Evolutionary conservation across 2,888 invertebrate species (phyloP), one percentile per base, ranked within the genome.

Genomic region (Rhorus exstirpatorius): DNA sequence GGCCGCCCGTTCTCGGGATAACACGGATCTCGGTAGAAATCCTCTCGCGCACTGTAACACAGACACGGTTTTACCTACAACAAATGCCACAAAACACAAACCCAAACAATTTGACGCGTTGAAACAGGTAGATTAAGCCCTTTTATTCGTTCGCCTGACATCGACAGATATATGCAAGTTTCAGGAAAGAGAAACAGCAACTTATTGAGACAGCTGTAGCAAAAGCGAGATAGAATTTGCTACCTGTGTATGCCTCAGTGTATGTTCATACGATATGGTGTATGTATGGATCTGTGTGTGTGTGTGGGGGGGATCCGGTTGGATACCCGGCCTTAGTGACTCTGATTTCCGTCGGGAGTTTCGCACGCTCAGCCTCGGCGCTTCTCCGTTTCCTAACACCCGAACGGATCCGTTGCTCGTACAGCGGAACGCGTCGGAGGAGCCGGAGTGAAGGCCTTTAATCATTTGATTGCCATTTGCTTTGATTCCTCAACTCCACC

Each of bases 321-420:
- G 85, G 81, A 84, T 86, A 84, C 84, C 85, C 86, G 81, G 79
- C 83, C 24, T 26, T 71, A 74, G 78, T 68, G 83, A 85, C 83
- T 86, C 85, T 88, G 88, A 88, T 87, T 89, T 86, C 88, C 88
- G 86, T 82, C 84, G 88, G 87, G 88, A 89, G 84, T 88, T 86
- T 81, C 84, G 79, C 84, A 79, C 38, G 68, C 41, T 49, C 35
- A 24, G 51, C 21, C 35, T 35, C 19, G 6, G 17, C 8, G 31
- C 26, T 19, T 46, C 46, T 71, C 63, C 38, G 41, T 35, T 67
- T 49, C 41, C 70, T 31, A 44, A 78, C 71, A 78, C 71, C 61
- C 72, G 44, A 76, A 58, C 65, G 53, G 38, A 63, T 51, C 38
- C 61, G 19, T 63, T 35, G 51, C 53, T 53, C 58, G 72, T 35